Conservation (phyloP, 2,888 invertebrate genomes). For the Andrena minutula region DNA sequence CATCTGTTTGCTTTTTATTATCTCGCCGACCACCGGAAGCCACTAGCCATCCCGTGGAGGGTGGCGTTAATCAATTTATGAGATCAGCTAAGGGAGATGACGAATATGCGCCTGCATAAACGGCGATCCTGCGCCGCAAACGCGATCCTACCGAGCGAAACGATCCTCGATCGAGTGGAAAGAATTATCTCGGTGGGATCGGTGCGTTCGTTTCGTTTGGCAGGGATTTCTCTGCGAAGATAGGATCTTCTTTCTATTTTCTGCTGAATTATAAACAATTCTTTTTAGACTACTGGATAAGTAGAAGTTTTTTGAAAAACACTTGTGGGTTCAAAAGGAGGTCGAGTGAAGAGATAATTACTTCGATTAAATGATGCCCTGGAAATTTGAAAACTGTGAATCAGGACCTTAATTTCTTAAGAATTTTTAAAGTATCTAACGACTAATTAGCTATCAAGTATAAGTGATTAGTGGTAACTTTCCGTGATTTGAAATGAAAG, state of each 20-base stretch:
- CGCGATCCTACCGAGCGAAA: constrained; percentile 4
- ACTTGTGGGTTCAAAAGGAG: too few relatives aligned
- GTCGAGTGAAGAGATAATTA: too few relatives aligned
- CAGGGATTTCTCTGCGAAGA: not conserved
- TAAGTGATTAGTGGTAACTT: not conserved
- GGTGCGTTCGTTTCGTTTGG: not conserved
- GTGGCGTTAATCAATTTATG: constrained; percentile 67
- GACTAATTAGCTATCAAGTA: not conserved
- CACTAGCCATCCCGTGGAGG: constrained; percentile 36
- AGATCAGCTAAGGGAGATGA: constrained; percentile 53
- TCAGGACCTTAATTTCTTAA: too few relatives aligned
- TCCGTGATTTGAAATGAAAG: not conserved
- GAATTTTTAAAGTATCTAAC: too few relatives aligned
- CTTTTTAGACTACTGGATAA: too few relatives aligned
- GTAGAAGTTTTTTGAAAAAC: too few relatives aligned
- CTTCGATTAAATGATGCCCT: too few relatives aligned
- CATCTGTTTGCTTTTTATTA: constrained; percentile 78
- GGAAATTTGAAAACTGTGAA: too few relatives aligned
- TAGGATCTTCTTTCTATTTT: too few relatives aligned
- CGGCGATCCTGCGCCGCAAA: constrained; percentile 12
- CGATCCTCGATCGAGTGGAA: constrained; percentile 52
- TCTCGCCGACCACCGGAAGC: constrained; percentile 64
- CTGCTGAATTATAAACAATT: too few relatives aligned
- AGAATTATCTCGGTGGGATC: constrained; percentile 9
- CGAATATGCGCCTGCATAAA: constrained; percentile 38